Percentiles rank a stretch among this genome's conserved stretches.
Conservation (phyloP, 2,888 invertebrate genomes). For the Cecidostiba fungosa region DNA sequence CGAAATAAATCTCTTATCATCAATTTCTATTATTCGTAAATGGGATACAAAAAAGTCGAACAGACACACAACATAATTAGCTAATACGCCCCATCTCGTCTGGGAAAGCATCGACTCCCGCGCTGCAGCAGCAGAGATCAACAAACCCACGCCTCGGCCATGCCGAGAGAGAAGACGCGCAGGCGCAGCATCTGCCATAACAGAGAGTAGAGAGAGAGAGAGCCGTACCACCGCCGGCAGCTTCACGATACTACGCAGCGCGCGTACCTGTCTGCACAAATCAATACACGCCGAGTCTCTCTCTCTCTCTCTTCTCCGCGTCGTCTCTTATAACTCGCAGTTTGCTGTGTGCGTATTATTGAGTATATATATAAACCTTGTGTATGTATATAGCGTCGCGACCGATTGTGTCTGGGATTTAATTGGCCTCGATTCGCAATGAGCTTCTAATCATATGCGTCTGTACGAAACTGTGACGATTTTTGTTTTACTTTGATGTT, state of each 20-base stretch:
- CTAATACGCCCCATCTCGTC: too few species aligned
- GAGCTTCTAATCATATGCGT: neutral
- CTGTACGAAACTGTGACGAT: neutral
- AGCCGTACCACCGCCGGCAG: neutral
- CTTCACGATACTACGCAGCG: neutral
- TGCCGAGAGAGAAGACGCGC: neutral
- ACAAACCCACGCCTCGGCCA: neutral
- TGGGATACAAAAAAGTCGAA: neutral
- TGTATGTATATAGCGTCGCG: neutral
- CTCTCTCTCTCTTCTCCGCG: neutral
- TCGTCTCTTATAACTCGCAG: neutral
- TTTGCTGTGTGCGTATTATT: neutral
- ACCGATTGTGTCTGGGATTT: slow-evolving; percentile 42
- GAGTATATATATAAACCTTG: neutral
- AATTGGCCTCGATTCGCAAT: slow-evolving; percentile 51
- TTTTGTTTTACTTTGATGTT: too few species aligned
- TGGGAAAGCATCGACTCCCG: too few species aligned
- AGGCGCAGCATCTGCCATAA: neutral
- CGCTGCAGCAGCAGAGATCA: neutral
- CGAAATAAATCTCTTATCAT: neutral
- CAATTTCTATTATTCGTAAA: neutral
- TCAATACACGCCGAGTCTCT: neutral
- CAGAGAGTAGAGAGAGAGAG: neutral
- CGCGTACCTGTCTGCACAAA: neutral
- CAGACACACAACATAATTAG: neutral